phyloP scores from a whole-genome alignment of 2,113 vertebrate species.

The Oxygymnocypris stewartii region DNA sequence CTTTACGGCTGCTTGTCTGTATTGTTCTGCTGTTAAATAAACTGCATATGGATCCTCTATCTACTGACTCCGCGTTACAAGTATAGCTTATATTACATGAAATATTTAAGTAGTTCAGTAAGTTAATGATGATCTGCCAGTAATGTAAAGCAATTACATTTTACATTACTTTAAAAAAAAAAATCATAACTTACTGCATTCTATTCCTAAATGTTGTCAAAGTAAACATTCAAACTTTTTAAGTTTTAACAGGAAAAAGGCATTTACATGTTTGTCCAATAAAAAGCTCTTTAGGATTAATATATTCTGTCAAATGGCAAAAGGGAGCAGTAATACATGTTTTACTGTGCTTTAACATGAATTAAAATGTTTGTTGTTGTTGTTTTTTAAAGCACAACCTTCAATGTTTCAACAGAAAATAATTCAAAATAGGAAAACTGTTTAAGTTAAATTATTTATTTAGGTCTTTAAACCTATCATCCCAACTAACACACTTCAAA shows the following conservation, averaged over 20 bases:
- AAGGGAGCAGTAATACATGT: background rate
- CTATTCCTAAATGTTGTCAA: background rate
- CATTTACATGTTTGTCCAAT: background rate
- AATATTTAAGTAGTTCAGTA: no score
- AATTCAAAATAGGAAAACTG: background rate
- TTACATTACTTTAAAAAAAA: no score
- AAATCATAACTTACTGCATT: background rate
- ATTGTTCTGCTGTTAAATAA: no score
- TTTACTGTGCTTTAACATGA: no score
- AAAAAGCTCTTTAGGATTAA: background rate
- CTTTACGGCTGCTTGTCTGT: no score
- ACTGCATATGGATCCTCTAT: no score
- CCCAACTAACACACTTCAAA: slow-evolving; percentile 17
- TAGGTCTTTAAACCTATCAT: background rate
- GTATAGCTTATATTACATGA: no score
- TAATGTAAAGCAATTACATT: no score
- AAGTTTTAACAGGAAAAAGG: background rate
- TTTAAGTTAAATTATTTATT: background rate
- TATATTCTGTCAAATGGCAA: background rate
- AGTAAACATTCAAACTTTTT: background rate
- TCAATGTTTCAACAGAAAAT: background rate
- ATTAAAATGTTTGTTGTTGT: no score
- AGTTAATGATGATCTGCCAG: no score
- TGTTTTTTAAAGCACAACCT: background rate
- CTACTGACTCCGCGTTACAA: no score